A percentile compares a stretch with the other conserved stretches of the same genome.
phyloP scores from a whole-genome alignment of 2,113 vertebrate genomes.

The Cryptomyrus ogoouensis region DNA sequence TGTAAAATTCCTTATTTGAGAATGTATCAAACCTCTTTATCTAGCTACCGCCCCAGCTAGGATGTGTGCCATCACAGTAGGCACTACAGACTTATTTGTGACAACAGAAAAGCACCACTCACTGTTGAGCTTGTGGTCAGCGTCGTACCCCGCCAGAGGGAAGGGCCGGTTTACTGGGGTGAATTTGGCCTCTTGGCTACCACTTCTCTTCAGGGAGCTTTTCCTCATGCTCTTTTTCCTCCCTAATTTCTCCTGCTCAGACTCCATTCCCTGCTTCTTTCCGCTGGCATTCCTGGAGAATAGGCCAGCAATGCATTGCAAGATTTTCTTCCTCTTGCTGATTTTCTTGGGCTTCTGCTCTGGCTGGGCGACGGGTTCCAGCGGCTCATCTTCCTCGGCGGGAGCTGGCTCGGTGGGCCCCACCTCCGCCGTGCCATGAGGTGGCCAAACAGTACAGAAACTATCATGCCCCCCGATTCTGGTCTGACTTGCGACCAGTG shows the following conservation, averaged over 20 bases:
- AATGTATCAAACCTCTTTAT: background rate
- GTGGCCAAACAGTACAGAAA: conserved; percentile 38
- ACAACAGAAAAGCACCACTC: background rate
- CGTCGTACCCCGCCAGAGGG: background rate
- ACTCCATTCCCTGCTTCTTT: conserved; percentile 55
- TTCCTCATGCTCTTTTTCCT: conserved; percentile 48
- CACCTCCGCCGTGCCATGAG: background rate
- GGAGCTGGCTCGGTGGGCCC: background rate
- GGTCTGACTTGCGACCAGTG: conserved; percentile 18
- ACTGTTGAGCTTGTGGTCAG: background rate
- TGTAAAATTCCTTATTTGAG: background rate
- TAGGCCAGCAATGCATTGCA: conserved; percentile 62
- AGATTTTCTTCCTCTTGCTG: conserved; percentile 44
- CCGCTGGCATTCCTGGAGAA: conserved; percentile 57
- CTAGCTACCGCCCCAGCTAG: background rate
- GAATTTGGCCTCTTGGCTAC: conserved; percentile 34
- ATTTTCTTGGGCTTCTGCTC: conserved; percentile 50
- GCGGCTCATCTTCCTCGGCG: background rate
- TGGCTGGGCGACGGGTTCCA: background rate
- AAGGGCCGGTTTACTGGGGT: conserved; percentile 23
- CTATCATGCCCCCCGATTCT: conserved; percentile 51
- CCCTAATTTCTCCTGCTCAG: conserved; percentile 29
- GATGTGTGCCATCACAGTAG: background rate
- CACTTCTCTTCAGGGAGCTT: conserved; percentile 43
- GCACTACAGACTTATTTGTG: background rate